Evolutionary conservation across 2,888 invertebrate genomes (phyloP).

Genomic region (Meloe dianella): DNA sequence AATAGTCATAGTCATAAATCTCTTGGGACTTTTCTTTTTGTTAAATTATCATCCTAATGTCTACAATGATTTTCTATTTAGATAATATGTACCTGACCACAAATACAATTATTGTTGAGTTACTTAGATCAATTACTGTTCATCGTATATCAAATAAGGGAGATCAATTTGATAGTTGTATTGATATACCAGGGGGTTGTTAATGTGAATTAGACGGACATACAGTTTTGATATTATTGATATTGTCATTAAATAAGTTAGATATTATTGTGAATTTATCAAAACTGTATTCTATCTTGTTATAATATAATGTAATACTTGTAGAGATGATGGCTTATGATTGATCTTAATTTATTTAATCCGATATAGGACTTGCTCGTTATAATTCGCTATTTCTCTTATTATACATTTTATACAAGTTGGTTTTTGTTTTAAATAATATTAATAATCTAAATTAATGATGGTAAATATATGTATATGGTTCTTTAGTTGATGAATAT

Average conservation of each 20-base stretch:
- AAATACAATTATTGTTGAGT: conserved; percentile 1
- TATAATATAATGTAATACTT: conserved; percentile 38
- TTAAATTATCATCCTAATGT: no score
- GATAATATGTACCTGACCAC: not conserved
- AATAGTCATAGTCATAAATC: not conserved
- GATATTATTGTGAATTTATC: conserved; percentile 21
- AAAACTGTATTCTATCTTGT: conserved; percentile 35
- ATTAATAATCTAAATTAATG: conserved; percentile 1
- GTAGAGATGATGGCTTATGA: conserved; percentile 50
- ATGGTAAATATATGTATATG: not conserved
- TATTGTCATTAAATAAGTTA: not conserved
- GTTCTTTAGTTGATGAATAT: not conserved
- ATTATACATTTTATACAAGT: not conserved
- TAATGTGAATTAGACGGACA: not conserved
- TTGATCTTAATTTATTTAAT: conserved; percentile 48
- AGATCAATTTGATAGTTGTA: not conserved
- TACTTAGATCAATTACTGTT: not conserved
- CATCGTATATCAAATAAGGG: not conserved
- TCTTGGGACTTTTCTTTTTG: not conserved
- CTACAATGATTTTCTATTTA: not conserved
- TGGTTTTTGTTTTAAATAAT: not conserved
- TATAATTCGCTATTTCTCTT: conserved; percentile 12
- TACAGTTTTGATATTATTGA: not conserved
- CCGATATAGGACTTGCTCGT: conserved; percentile 44
- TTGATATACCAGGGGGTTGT: not conserved